Evolutionary conservation across 2,888 invertebrate species (phyloP), one percentile per base, ranked within the genome.

Genomic region (Tuberolachnus salignus): DNA sequence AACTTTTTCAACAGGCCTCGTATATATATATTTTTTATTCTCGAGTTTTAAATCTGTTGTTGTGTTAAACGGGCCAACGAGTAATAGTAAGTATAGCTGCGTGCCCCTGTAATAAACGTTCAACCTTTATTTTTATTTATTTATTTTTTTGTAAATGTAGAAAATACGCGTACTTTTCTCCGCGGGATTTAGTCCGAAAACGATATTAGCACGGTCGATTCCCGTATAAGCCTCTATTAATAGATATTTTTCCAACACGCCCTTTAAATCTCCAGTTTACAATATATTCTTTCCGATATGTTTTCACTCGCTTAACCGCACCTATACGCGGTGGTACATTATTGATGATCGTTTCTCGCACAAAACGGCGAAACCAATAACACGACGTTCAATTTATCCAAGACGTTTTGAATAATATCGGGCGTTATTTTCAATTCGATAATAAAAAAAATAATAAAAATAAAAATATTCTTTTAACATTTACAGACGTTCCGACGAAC

Each of bases 181-280:
- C 34, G 34, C 16, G 11, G 55, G 42, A 57, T 57, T 46, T 23
- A 8, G 16, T 57, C 44, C n/a, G 8, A 71, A 59, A 57, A 44
- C n/a, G 26, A 70, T 57, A 71, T 57, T 26, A 71, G 16, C 26
- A 46, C 34, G 34, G 44, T 57, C 23, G 57, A 57, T 57, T 57
- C 57, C 46, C 57, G 19, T 26, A 57, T 57, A 57, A 73, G 49
- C 72, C 61, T 49, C 51, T 63, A 21, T 73, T 51, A 73, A 51
- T 73, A n/a, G n/a, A n/a, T n/a, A 73, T 49, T 73, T 73, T 73
- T 11, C 14, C n/a, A 26, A 61, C 49, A 19, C 21, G 14, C 34
- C 51, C 26, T 34, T 6, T 73, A 61, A 73, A 51, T 71, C 71
- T 57, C 71, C 8, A 23, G 44, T 46, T 71, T 57, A 70, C 26